Evolutionary conservation across 2,888 invertebrate species (phyloP), one percentile per base, ranked within the genome.

Genomic region (Sthenelais limicola): DNA sequence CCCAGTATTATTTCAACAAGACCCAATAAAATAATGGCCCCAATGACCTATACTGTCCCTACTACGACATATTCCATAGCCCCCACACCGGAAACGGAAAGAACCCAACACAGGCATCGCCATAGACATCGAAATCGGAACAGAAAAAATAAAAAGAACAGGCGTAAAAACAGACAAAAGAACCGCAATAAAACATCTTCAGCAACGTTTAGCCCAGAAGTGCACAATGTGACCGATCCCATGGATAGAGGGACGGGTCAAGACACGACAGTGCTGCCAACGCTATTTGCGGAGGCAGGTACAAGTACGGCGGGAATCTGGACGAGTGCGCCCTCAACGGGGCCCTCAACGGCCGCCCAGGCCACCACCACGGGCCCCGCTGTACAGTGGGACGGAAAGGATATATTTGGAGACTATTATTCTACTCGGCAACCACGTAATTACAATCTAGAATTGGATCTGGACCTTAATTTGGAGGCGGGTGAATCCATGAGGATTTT

Each of bases 331-430:
- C 43, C 43, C 18, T 21, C 30, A 4, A 18, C 28, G 18, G n/a
- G 2, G 56, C 56, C 56, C 15, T 21, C 33, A 18, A 62, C 62
- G n/a, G 43, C 9, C 24, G 62, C 62, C 35, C 7, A 28, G 2
- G 38, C 62, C 1, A 35, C 38, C 1, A 21, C 62, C 18, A 35
- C 18, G 5, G 38, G 26, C 9, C 35, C 62, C 26, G 24, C 9
- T 2, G n/a, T n/a, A n/a, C n/a, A n/a, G n/a, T 62, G 62, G 62
- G 62, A 62, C 38, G 62, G 62, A 2, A 62, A 62, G 62, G 35
- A 62, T 24, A 43, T 62, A 21, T 62, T 24, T 26, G 38, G 26
- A n/a, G 62, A 62, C 21, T 35, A 35, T 3, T 24, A 38, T 7
- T 62, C 62, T 4, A 62, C 62, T 1, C 62, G 62, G 1, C 7